These are phyloP conservation scores for Crioceris asparagi DNA, from an alignment of 2,888 invertebrate species.

Conservation along the genomic window DNA sequence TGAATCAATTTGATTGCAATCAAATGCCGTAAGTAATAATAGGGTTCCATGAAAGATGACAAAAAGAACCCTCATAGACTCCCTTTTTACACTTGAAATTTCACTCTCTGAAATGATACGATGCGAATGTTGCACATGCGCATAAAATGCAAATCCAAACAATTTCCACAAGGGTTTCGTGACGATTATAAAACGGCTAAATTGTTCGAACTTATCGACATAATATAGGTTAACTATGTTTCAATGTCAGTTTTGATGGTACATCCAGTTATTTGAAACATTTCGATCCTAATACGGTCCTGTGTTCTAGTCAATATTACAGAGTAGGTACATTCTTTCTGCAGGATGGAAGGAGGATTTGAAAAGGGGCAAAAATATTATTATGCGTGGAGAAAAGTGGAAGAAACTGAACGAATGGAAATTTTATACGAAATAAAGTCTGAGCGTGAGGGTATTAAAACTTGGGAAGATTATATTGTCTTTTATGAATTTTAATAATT, in stretches of 20 bases:
- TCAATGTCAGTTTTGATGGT: not conserved
- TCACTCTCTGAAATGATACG: no score
- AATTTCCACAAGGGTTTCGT: no score
- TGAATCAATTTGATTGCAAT: no score
- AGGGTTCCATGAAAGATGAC: no score
- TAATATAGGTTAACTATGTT: no score
- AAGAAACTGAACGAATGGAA: conserved; percentile 39
- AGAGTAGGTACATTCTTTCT: conserved; percentile 17
- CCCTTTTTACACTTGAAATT: no score
- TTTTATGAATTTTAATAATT: conserved; percentile 41
- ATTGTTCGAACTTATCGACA: no score
- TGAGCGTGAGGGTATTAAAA: conserved; percentile 33
- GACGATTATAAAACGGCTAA: no score
- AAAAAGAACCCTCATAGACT: no score
- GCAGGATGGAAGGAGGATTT: conserved; percentile 22
- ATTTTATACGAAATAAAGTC: conserved; percentile 39
- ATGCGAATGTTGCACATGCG: no score
- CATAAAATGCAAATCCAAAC: no score
- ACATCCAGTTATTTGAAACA: not conserved
- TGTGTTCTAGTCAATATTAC: conserved; percentile 30
- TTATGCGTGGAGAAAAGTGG: conserved; percentile 31
- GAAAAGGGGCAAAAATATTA: conserved; percentile 33
- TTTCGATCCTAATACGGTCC: conserved; percentile 3
- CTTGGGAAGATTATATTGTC: conserved; percentile 34
- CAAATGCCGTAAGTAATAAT: no score